These are phyloP conservation scores for Anabas testudineus DNA, from an alignment of 2,797 vertebrate species.

Conservation along the genomic window DNA sequence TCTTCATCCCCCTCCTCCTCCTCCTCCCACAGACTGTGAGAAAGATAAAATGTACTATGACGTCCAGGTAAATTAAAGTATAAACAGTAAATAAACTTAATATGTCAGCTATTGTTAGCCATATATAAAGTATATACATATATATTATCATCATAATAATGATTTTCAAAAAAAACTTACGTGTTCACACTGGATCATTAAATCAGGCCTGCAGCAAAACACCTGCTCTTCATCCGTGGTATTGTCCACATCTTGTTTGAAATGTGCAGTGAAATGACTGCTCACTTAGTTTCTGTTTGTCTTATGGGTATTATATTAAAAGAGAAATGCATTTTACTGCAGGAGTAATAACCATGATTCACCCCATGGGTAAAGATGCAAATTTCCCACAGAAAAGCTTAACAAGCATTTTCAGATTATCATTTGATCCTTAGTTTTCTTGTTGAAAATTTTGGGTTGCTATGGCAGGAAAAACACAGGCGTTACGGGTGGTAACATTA, in stretches of 20 bases:
- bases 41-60: not conserved
- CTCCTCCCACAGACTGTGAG: slow-evolving; percentile 1
- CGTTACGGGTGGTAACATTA: not conserved
- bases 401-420: not conserved
- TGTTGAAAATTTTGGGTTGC: not conserved
- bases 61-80: not conserved
- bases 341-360: slow-evolving; percentile 7
- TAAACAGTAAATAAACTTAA: not conserved
- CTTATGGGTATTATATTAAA: slow-evolving; percentile 24
- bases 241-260: not conserved
- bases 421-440: not conserved
- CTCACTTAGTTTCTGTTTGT: slow-evolving; percentile 3
- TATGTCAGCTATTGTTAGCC: not conserved
- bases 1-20: slow-evolving; percentile 13
- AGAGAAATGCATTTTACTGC: not conserved
- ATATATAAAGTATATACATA: too few relatives aligned
- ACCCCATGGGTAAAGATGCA: not conserved
- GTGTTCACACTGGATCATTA: slow-evolving; percentile 27
- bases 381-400: not conserved
- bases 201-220: slow-evolving; percentile 8
- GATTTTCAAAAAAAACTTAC: slow-evolving; percentile 40
- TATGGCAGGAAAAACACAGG: not conserved
- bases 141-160: too few relatives aligned
- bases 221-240: not conserved
- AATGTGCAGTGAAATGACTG: not conserved